Evolutionary conservation across 2,113 vertebrate species (phyloP).

Genomic region (Rafetus swinhoei): DNA sequence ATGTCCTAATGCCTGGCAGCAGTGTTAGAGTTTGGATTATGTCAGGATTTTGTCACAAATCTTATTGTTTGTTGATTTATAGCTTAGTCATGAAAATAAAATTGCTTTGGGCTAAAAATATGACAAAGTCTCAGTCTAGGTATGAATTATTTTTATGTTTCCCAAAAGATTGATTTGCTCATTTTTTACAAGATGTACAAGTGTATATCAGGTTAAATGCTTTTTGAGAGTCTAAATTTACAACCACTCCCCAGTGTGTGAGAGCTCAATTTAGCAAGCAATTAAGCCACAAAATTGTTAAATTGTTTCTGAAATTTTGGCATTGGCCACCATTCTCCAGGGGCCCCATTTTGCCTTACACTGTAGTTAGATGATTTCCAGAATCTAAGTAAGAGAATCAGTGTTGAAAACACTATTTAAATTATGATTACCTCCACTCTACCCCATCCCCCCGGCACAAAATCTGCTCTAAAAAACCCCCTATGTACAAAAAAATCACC

Average conservation of each 20-base stretch:
- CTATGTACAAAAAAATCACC: constrained; percentile 44
- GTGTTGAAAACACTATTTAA: constrained; percentile 48
- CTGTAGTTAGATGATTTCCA: constrained; percentile 40
- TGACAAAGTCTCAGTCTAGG: constrained; percentile 14
- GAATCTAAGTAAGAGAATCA: constrained; percentile 39
- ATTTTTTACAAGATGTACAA: constrained; percentile 35
- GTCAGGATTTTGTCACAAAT: background rate
- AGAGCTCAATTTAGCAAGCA: constrained; percentile 63
- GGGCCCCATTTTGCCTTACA: constrained; percentile 9
- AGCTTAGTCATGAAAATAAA: constrained; percentile 20
- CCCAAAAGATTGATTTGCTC: constrained; percentile 27
- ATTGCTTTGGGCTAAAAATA: constrained; percentile 11
- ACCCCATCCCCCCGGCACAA: background rate
- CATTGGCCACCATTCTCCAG: constrained; percentile 51
- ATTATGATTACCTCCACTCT: constrained; percentile 28
- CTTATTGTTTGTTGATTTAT: background rate
- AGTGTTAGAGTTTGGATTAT: background rate
- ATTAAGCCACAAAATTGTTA: constrained; percentile 67
- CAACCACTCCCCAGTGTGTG: constrained; percentile 41
- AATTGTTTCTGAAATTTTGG: constrained; percentile 63
- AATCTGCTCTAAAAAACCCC: constrained; percentile 54
- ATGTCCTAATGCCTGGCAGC: background rate
- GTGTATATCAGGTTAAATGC: background rate
- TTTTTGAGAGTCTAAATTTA: constrained; percentile 32
- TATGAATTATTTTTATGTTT: constrained; percentile 42